Evolutionary conservation across 2,113 vertebrate species (phyloP).

Genomic region (Bujurquina vittata): DNA sequence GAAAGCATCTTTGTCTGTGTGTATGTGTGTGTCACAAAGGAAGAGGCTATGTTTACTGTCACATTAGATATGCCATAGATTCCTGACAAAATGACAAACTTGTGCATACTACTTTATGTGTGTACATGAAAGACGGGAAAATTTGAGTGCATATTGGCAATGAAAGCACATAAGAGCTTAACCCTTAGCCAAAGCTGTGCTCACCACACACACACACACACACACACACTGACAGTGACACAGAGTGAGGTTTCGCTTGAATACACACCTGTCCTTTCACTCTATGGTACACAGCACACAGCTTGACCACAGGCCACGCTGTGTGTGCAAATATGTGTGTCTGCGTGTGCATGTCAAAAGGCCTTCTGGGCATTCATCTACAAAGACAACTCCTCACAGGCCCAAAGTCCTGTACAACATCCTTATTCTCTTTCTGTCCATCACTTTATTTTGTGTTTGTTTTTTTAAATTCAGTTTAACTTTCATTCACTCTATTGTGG

Average conservation of each 20-base stretch:
- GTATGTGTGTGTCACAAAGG: background rate
- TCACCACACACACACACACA: slow-evolving; percentile 11
- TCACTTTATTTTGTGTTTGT: slow-evolving; percentile 5
- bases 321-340: slow-evolving; percentile 30
- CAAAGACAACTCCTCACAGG: slow-evolving; percentile 56
- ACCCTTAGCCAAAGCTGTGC: slow-evolving; percentile 14
- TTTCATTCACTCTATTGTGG: slow-evolving; percentile 31
- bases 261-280: slow-evolving; percentile 70
- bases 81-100: slow-evolving; percentile 27
- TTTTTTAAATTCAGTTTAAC: slow-evolving; percentile 10
- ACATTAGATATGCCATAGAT: slow-evolving; percentile 28
- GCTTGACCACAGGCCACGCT: slow-evolving; percentile 44
- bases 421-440: slow-evolving; percentile 23
- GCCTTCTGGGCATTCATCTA: slow-evolving; percentile 48
- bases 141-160: slow-evolving; percentile 36
- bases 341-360: slow-evolving; percentile 33
- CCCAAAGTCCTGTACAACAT: slow-evolving; percentile 54
- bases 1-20: background rate
- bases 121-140: background rate
- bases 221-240: slow-evolving; percentile 45
- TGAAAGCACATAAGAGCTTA: slow-evolving; percentile 41
- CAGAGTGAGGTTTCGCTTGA: slow-evolving; percentile 64
- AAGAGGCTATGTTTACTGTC: slow-evolving; percentile 1
- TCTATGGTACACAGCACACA: slow-evolving; percentile 65
- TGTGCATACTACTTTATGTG: slow-evolving; percentile 3